Conservation (phyloP, 2,113 vertebrate genomes). For the Microcebus jonahi region DNA sequence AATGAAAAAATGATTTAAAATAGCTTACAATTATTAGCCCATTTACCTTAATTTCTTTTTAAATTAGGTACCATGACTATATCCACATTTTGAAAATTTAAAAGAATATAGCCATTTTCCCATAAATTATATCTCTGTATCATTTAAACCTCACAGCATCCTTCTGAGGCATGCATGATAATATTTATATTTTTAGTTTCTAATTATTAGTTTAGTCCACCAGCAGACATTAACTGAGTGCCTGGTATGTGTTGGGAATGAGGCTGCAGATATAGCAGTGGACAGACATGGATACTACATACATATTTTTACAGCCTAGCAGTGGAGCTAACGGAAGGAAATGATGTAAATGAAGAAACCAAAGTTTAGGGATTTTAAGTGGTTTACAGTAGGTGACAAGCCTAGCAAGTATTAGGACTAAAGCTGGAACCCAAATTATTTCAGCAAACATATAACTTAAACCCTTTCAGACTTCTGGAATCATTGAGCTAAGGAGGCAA, state of each 20-base stretch:
- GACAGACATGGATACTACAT: background rate
- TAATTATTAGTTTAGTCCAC: background rate
- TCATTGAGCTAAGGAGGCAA: too few relatives aligned
- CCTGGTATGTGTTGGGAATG: background rate
- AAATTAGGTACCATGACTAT: background rate
- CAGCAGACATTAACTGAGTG: too few relatives aligned
- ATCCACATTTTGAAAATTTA: background rate
- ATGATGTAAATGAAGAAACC: background rate
- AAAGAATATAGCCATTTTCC: background rate
- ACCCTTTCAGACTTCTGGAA: too few relatives aligned
- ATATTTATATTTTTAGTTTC: background rate
- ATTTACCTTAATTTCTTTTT: constrained; percentile 40
- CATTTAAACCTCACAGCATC: background rate
- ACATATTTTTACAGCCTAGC: background rate
- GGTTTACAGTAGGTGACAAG: background rate
- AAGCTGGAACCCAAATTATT: background rate
- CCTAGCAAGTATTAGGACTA: background rate
- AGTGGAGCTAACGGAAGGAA: rapidly evolving
- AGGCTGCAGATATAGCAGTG: background rate
- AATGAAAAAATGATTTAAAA: background rate
- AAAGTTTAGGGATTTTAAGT: background rate
- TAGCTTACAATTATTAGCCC: background rate
- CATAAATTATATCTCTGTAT: background rate
- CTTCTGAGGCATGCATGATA: background rate
- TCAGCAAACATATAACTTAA: too few relatives aligned